Conservation (phyloP, 2,797 vertebrate genomes). For the Pterois miles region DNA sequence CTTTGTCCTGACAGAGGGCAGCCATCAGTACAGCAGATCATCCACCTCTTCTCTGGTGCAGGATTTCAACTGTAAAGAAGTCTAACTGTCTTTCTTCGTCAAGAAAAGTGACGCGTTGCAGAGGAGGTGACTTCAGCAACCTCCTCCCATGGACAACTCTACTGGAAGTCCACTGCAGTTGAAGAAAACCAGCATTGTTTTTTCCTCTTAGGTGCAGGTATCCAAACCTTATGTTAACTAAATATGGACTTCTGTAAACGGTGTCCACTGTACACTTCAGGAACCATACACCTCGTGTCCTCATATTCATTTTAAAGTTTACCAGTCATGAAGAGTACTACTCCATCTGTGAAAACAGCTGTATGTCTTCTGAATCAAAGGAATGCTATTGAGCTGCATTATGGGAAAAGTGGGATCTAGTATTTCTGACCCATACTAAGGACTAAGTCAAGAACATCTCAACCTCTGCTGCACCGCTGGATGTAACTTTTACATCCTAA, state of each 20-base stretch:
- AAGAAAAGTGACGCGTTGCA: neutral
- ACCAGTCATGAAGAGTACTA: neutral
- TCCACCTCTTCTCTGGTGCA: neutral
- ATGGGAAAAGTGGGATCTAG: neutral
- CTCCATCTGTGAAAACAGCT: neutral
- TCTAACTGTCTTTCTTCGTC: neutral
- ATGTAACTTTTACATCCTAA: neutral
- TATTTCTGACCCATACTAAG: too few relatives aligned
- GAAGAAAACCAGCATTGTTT: neutral
- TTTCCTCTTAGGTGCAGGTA: neutral
- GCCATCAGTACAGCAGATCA: neutral
- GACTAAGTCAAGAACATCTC: neutral
- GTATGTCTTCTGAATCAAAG: neutral
- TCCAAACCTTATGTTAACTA: neutral
- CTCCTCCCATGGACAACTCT: conserved; percentile 1
- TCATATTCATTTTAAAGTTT: neutral
- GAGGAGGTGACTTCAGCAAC: conserved; percentile 20
- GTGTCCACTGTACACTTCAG: neutral
- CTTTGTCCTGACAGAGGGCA: conserved; percentile 30
- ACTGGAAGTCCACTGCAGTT: neutral
- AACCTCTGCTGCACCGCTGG: neutral
- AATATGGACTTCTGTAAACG: neutral
- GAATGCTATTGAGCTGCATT: neutral
- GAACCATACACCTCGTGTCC: neutral
- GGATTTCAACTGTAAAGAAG: neutral